These are phyloP conservation scores for Silurus meridionalis DNA, from an alignment of 2,113 vertebrate genomes.

Conservation along the genomic window DNA sequence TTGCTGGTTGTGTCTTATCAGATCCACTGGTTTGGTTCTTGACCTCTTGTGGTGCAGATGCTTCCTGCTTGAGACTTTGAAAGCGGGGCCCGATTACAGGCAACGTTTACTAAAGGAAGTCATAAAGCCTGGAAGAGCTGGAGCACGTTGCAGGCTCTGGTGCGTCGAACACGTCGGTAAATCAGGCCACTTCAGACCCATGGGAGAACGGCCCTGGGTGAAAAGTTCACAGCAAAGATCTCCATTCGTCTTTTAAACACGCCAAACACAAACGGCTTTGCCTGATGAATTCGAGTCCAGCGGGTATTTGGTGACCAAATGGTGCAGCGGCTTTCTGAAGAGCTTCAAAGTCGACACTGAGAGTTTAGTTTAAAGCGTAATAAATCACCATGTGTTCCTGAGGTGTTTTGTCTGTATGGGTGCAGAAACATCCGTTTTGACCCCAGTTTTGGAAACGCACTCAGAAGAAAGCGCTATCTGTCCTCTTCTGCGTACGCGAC, in stretches of 20 bases:
- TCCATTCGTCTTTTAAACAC: constrained; percentile 43
- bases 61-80: constrained; percentile 45
- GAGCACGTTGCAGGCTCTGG: constrained; percentile 37
- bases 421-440: too few species aligned
- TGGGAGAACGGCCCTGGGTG: constrained; percentile 37
- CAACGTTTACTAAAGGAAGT: constrained; percentile 57
- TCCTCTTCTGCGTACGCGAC: background rate
- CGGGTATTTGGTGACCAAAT: constrained; percentile 36
- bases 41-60: constrained; percentile 50
- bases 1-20: constrained; percentile 47
- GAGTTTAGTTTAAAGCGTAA: constrained; percentile 45
- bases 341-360: constrained; percentile 41
- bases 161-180: constrained; percentile 45
- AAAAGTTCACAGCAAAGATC: constrained; percentile 48
- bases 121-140: constrained; percentile 46
- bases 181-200: constrained; percentile 49
- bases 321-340: constrained; percentile 20
- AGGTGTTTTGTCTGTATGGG: background rate
- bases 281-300: constrained; percentile 50
- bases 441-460: background rate
- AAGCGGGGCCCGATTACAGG: constrained; percentile 41
- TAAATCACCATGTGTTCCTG: constrained; percentile 50
- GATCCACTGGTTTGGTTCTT: constrained; percentile 50
- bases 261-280: constrained; percentile 40
- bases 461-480: background rate